Percentiles rank a stretch among this genome's conserved stretches.
Evolutionary conservation across 2,113 vertebrate species (phyloP).

Genomic region (Piaya cayana): DNA sequence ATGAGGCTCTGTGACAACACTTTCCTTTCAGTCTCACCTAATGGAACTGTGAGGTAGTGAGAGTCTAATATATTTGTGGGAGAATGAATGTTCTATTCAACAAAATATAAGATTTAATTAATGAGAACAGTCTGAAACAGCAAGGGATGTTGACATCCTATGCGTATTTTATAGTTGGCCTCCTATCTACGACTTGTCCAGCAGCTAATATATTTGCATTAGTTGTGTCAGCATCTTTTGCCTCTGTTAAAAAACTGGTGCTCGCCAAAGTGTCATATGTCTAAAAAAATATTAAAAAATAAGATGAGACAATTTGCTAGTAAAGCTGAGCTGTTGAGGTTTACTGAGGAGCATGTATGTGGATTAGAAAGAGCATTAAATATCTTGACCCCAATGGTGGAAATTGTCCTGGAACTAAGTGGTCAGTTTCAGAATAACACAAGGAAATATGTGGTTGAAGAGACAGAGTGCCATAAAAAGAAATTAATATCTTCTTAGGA

Average conservation of each 20-base stretch:
- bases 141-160: constrained; percentile 74
- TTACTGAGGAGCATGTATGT: constrained; percentile 76
- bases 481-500: constrained; percentile 69
- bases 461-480: constrained; percentile 81
- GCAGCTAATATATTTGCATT: constrained; percentile 69
- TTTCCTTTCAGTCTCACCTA: neutral
- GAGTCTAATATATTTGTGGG: constrained; percentile 68
- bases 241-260: constrained; percentile 70
- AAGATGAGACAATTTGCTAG: constrained; percentile 64
- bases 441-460: constrained; percentile 72
- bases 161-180: constrained; percentile 65
- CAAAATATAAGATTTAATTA: constrained; percentile 74
- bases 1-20: rapidly evolving
- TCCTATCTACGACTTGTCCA: constrained; percentile 73
- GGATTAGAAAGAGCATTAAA: constrained; percentile 76
- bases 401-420: constrained; percentile 72
- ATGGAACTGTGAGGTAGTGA: neutral
- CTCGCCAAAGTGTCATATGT: constrained; percentile 66
- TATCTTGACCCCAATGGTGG: constrained; percentile 67
- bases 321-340: constrained; percentile 71
- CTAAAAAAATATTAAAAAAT: constrained; percentile 72
- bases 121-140: constrained; percentile 76
- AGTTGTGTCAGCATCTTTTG: constrained; percentile 71
- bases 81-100: constrained; percentile 77
- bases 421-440: constrained; percentile 72